Percentiles rank a stretch among this genome's conserved stretches.
Evolutionary conservation across 2,113 vertebrate genomes (phyloP).

Genomic region (Sphaerodactylus townsendi): DNA sequence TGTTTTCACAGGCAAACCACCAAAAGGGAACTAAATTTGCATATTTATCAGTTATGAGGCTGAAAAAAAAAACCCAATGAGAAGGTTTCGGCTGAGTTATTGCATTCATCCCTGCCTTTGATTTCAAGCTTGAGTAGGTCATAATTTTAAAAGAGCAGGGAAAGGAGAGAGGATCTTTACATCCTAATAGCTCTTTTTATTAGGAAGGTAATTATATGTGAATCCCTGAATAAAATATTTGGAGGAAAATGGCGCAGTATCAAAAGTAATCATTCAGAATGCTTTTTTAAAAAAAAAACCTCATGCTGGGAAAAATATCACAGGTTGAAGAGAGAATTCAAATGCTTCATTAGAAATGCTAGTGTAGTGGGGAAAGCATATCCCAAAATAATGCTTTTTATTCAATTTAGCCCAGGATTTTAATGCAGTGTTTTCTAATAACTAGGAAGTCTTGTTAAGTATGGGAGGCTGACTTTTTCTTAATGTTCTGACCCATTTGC

Average conservation of each 20-base stretch:
- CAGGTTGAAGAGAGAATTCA: constrained; percentile 66
- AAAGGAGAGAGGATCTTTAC: constrained; percentile 74
- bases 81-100: constrained; percentile 69
- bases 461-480: background rate
- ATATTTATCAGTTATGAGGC: constrained; percentile 74
- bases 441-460: background rate
- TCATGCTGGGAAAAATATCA: constrained; percentile 50
- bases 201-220: constrained; percentile 76
- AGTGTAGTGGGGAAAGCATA: constrained; percentile 50
- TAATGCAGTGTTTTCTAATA: constrained; percentile 44
- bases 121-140: constrained; percentile 79
- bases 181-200: constrained; percentile 79
- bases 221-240: constrained; percentile 75
- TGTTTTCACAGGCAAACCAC: constrained; percentile 68
- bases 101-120: constrained; percentile 75
- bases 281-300: constrained; percentile 55
- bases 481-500: background rate
- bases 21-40: constrained; percentile 69
- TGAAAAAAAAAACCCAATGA: constrained; percentile 66
- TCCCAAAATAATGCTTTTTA: constrained; percentile 40
- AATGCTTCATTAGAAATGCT: constrained; percentile 61
- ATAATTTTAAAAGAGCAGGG: constrained; percentile 75
- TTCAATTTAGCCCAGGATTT: constrained; percentile 54
- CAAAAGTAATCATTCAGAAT: constrained; percentile 73
- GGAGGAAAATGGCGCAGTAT: constrained; percentile 71